A percentile compares a stretch with the other conserved stretches of the same genome.
Conservation (phyloP, 2,113 vertebrate species). For the Boleophthalmus pectinirostris region DNA sequence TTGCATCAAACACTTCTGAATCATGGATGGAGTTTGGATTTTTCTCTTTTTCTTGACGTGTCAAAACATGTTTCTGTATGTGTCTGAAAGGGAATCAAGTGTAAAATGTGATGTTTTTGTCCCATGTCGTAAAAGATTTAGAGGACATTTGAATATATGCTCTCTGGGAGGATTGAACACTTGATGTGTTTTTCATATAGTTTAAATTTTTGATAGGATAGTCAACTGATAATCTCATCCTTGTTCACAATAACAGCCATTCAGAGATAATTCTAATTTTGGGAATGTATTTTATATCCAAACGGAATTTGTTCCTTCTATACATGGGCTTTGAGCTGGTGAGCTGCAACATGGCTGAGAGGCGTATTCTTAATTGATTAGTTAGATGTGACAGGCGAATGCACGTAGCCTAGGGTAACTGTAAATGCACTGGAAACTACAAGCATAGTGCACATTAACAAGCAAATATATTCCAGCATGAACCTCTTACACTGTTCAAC, state of each 20-base stretch:
- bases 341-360: conserved; percentile 44
- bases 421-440: not conserved
- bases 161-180: not conserved
- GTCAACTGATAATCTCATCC: not conserved
- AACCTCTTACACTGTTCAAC: not conserved
- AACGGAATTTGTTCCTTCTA: not conserved
- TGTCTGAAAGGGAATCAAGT: conserved; percentile 1
- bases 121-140: not conserved
- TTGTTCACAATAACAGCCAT: not conserved
- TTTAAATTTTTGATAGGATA: not conserved
- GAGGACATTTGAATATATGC: not conserved
- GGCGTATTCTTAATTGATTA: conserved; percentile 43
- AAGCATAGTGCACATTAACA: not conserved
- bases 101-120: not conserved
- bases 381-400: conserved; percentile 50
- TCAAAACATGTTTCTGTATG: not conserved
- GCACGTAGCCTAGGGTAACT: conserved; percentile 20
- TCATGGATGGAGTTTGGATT: not conserved
- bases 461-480: not conserved
- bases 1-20: not conserved
- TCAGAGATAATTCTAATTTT: not conserved
- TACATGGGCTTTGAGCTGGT: conserved; percentile 20
- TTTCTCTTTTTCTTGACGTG: not conserved
- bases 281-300: not conserved
- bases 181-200: not conserved